Percentiles rank a stretch among this genome's conserved stretches.
phyloP scores from a whole-genome alignment of 2,113 vertebrate species.

The Dromaius novaehollandiae region DNA sequence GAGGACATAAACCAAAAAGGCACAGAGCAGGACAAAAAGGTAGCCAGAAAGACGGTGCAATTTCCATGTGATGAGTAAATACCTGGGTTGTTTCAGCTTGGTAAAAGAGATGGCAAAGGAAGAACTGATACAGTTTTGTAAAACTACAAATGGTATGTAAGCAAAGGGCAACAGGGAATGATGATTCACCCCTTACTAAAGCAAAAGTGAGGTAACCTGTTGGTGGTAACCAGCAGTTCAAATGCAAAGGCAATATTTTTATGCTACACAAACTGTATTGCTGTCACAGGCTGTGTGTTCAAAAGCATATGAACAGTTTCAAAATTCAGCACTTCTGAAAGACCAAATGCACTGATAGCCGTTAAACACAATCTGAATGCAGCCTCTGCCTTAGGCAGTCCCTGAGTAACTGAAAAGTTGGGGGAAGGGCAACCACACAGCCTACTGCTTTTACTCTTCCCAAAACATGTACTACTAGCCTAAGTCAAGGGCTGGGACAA shows the following conservation, averaged over 20 bases:
- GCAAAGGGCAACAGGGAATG: not conserved
- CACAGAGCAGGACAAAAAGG: not conserved
- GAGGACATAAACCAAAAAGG: not conserved
- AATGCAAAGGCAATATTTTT: not conserved
- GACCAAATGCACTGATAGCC: accelerated
- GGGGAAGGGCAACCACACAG: accelerated
- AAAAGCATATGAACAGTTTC: not conserved
- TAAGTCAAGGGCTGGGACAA: accelerated
- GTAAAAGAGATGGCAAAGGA: not conserved
- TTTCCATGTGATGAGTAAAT: not conserved
- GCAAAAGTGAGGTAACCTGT: not conserved
- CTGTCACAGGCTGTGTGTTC: not conserved
- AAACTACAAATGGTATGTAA: not conserved
- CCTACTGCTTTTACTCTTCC: accelerated
- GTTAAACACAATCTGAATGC: not conserved
- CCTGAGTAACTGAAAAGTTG: not conserved
- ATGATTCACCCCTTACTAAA: not conserved
- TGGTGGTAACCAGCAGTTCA: not conserved
- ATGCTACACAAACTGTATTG: not conserved
- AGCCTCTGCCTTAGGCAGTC: not conserved
- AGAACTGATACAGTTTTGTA: not conserved
- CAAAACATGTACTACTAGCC: not conserved
- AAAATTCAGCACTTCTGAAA: not conserved
- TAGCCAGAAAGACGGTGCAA: not conserved
- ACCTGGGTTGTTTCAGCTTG: not conserved